Evolutionary conservation across 2,888 invertebrate species (phyloP), one percentile per base, ranked within the genome.

Genomic region (Drosophila prolongata): DNA sequence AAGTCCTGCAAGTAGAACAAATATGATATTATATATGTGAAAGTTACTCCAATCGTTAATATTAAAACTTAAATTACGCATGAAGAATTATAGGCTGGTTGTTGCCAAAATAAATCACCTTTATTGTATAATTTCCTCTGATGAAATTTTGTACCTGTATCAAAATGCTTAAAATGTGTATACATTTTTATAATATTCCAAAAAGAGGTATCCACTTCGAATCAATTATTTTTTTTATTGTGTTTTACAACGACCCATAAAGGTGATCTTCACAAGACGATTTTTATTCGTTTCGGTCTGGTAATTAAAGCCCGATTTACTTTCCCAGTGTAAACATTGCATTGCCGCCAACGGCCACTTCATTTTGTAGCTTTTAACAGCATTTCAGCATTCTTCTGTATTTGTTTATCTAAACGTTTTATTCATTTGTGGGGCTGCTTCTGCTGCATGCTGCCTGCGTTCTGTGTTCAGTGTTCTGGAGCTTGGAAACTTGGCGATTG

Each of bases 371-470:
- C 83, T 84, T 85, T 84, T 84, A 84, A 84, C 83, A 84, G 86
- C 83, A 81, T 84, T 84, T 84, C 83, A 84, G 83, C 89, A 84
- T 84, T 84, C 88, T 87, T 84, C 85, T 87, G 89, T 89, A 83
- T 90, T 86, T 86, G 90, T 86, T 86, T 86, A 90, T 86, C 89
- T 86, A 90, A 86, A 86, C 90, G 89, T 90, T 86, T 84, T 89
- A 78, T 84, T 83, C 84, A 78, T 83, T 79, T 87, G 69, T 86
- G 84, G 59, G 52, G 55, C 82, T 88, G 60, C 72, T 46, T 47
- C 59, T 65, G 64, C 73, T 64, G 35, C 64, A 49, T 66, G 42
- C 38, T 64, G 35, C 64, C 52, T 66, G 42, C 38, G 35, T 24
- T 47, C 59, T 53, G 49, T 24, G 19, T 9, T n/a, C 60, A 37